A percentile compares a stretch with the other conserved stretches of the same genome.
phyloP scores from a whole-genome alignment of 2,113 vertebrate genomes.

The Uria lomvia region DNA sequence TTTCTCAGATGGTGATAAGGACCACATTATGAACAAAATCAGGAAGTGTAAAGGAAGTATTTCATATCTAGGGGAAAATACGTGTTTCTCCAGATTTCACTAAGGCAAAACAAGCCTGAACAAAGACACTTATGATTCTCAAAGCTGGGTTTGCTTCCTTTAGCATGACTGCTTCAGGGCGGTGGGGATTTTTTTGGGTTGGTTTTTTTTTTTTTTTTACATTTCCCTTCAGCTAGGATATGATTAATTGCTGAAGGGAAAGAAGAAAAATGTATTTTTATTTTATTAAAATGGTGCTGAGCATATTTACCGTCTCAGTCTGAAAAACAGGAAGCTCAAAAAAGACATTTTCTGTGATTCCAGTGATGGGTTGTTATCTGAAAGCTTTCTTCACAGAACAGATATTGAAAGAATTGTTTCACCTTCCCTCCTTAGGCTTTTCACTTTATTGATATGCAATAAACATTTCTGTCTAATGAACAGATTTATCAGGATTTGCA shows the following conservation, averaged over 20 bases:
- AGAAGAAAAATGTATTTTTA: neutral
- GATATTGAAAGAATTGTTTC: neutral
- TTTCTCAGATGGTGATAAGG: neutral
- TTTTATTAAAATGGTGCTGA: neutral
- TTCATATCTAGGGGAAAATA: neutral
- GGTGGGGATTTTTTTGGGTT: neutral
- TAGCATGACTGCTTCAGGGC: neutral
- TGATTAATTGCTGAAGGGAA: conserved; percentile 17
- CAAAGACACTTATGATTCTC: neutral
- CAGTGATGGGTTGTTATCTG: neutral
- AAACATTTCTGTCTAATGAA: neutral
- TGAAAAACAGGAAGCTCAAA: conserved; percentile 22
- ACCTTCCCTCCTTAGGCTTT: neutral
- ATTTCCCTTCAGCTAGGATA: neutral
- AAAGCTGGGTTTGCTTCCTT: neutral
- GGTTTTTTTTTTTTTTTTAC: too few relatives aligned
- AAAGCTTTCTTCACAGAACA: neutral
- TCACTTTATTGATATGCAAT: neutral
- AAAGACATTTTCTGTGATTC: neutral
- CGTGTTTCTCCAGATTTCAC: neutral
- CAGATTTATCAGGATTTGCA: neutral
- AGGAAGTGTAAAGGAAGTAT: neutral
- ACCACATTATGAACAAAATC: neutral
- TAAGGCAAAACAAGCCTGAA: conserved; percentile 19
- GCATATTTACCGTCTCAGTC: neutral